Conservation (phyloP, 2,113 vertebrate species). For the Pseudopodoces humilis region DNA sequence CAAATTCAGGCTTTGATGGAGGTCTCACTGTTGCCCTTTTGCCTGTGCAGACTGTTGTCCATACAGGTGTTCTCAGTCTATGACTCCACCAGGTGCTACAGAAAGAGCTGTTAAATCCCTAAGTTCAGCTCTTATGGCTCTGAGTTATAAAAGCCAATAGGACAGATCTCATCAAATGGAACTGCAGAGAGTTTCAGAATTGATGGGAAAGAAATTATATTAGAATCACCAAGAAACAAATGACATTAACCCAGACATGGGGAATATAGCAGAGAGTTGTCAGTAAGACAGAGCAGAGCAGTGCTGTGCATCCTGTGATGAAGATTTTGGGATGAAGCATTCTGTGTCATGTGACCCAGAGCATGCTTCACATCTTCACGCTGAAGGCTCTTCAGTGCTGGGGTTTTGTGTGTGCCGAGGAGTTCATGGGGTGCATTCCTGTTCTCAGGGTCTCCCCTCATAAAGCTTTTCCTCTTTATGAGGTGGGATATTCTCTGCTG, state of each 20-base stretch:
- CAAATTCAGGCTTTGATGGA: not conserved
- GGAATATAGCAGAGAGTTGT: not conserved
- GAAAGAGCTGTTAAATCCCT: not conserved
- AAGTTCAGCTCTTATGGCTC: not conserved
- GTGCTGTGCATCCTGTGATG: not conserved
- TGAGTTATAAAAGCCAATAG: not conserved
- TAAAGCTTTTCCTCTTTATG: not conserved
- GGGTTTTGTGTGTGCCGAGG: not conserved
- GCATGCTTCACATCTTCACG: not conserved
- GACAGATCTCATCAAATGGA: not conserved
- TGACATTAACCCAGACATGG: not conserved
- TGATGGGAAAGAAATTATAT: not conserved
- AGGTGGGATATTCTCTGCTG: not conserved
- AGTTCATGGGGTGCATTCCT: not conserved
- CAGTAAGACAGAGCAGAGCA: not conserved
- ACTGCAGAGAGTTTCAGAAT: not conserved
- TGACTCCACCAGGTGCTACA: not conserved
- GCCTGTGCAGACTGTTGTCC: not conserved
- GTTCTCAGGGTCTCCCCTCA: not conserved
- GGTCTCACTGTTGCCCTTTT: not conserved
- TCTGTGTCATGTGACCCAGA: not conserved
- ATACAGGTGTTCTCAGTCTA: not conserved
- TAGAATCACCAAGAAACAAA: not conserved
- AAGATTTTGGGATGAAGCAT: not conserved
- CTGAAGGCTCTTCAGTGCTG: not conserved